Evolutionary conservation across 2,113 vertebrate genomes (phyloP), one percentile per base, ranked within the genome.

Genomic region (Perca fluviatilis): DNA sequence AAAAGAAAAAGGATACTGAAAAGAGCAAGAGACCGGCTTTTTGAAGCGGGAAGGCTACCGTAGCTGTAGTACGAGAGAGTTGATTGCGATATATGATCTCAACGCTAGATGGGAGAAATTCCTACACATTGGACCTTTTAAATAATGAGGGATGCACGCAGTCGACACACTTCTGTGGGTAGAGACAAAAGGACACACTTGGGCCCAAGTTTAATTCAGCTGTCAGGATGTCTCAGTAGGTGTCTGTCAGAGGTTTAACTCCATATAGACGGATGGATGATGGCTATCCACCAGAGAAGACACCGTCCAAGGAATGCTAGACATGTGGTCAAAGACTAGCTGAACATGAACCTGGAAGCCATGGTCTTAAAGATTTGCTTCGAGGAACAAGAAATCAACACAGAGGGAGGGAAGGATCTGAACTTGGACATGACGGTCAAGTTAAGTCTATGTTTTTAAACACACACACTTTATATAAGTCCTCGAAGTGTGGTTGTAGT

Each of bases 281-380:
- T 78, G 85, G 80, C 30, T 89, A 83, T 78, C 76, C 90, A 84
- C 87, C 79, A 80, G 85, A 89, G 85, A n/a, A 87, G 86, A 87
- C 84, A 25, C 62, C 49, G 63, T 84, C 78, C 72, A 82, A 60
- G 72, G 30, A 84, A 68, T 14, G 54, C 50, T 72, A 78, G 85
- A 76, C 65, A 79, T 27, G 40, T 80, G 82, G 82, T 77, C 81
- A 40, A 79, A 85, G 86, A 87, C 80, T 71, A 77, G 79, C 70
- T 51, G 77, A 87, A 87, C 84, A 79, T 62, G 74, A 68, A 82
- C 63, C 74, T 71, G 67, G 62, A 76, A 57, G 84, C 74, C 77
- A 79, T 64, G 82, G 77, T 70, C 66, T 71, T 70, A 65, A 57
- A 78, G 85, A 73, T 74, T 74, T 84, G n/a, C 69, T 83, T 70